Evolutionary conservation across 2,888 invertebrate genomes (phyloP).

Genomic region (Anaspis maculata): DNA sequence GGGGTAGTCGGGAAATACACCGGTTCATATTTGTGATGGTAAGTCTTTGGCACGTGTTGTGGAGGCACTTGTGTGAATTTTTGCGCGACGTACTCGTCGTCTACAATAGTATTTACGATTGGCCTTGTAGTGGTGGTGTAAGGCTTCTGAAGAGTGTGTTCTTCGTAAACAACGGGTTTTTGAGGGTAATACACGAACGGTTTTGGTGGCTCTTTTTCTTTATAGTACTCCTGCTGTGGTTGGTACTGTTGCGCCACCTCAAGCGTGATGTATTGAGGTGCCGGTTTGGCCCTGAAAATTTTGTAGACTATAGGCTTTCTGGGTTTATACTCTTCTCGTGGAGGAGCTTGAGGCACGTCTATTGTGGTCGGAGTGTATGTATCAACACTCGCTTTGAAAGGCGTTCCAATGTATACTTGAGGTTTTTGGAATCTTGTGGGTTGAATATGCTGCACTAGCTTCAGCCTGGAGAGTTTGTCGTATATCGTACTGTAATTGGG

Average conservation of each 20-base stretch:
- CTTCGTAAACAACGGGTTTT: constrained; percentile 6
- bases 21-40: neutral
- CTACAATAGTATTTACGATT: constrained; percentile 5
- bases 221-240: constrained; percentile 8
- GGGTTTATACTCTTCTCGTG: too few relatives aligned
- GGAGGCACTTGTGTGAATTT: constrained; percentile 5
- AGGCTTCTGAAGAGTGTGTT: neutral
- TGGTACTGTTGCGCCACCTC: constrained; percentile 1
- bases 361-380: constrained; percentile 36
- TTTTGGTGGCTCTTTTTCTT: too few relatives aligned
- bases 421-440: constrained; percentile 12
- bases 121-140: constrained; percentile 3
- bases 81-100: constrained; percentile 9
- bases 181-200: constrained; percentile 6
- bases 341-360: constrained; percentile 32
- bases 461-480: constrained; percentile 37
- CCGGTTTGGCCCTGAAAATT: constrained; percentile 32
- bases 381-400: constrained; percentile 32
- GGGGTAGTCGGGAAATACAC: constrained; percentile 1
- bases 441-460: constrained; percentile 27
- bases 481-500: constrained; percentile 37
- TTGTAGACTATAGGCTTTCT: constrained; percentile 5
- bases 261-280: neutral
- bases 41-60: neutral
- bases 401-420: constrained; percentile 14